These are phyloP conservation scores for Apis mellifera DNA, from an alignment of 1,140 invertebrate genomes.

Conservation along the genomic window Amel_HAv3.1 CM009936.2:6335001-6335500, in stretches of 20 bases:
- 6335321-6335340: too few relatives aligned
- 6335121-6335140: conserved; percentile 3
- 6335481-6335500: not conserved
- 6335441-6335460: not conserved
- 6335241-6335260: too few relatives aligned
- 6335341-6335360: too few relatives aligned
- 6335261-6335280: too few relatives aligned
- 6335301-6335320: not conserved
- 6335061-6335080: not conserved
- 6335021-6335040: conserved; percentile 23
- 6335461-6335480: not conserved
- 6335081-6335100: not conserved
- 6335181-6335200: not conserved
- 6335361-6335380: too few relatives aligned
- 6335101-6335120: conserved; percentile 8
- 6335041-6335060: not conserved
- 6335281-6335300: not conserved
- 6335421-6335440: conserved; percentile 12
- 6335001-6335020: not conserved
- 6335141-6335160: not conserved
- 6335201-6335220: too few relatives aligned
- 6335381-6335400: too few relatives aligned
- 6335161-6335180: not conserved
- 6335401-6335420: too few relatives aligned
- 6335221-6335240: too few relatives aligned